A percentile compares a stretch with the other conserved stretches of the same genome.
These are phyloP conservation scores for Columba livia DNA, from an alignment of 2,113 vertebrate species.

Conservation along the genomic window DNA sequence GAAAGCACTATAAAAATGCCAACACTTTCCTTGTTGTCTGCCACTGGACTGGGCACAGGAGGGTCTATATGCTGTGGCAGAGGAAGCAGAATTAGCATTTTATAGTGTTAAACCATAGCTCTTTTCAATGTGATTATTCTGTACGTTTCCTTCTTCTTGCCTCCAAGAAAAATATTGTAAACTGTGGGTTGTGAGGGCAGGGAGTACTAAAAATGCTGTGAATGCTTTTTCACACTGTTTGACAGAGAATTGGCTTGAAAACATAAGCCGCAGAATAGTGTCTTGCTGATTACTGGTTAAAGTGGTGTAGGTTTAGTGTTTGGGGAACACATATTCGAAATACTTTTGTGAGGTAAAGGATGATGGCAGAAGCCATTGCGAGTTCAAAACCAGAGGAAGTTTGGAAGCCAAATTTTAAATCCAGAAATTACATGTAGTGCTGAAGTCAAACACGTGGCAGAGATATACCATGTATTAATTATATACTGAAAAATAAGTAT, in stretches of 20 bases:
- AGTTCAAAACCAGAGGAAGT: not conserved
- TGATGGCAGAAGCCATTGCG: not conserved
- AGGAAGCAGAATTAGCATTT: slow-evolving; percentile 35
- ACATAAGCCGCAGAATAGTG: not conserved
- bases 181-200: slow-evolving; percentile 19
- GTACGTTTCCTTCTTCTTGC: slow-evolving; percentile 4
- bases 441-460: not conserved
- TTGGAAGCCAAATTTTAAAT: not conserved
- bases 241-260: slow-evolving; percentile 41
- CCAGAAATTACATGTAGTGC: not conserved
- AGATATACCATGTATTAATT: not conserved
- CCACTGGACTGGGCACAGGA: not conserved
- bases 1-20: slow-evolving; percentile 24
- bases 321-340: slow-evolving; percentile 28
- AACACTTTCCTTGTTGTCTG: not conserved
- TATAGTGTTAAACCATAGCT: slow-evolving; percentile 34
- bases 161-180: slow-evolving; percentile 57
- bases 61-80: slow-evolving; percentile 5
- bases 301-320: slow-evolving; percentile 15
- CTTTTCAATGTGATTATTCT: slow-evolving; percentile 27
- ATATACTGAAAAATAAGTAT: not conserved
- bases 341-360: slow-evolving; percentile 23
- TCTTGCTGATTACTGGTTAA: slow-evolving; percentile 7
- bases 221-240: slow-evolving; percentile 30
- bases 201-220: slow-evolving; percentile 26